Percentiles rank a stretch among this genome's conserved stretches.
Evolutionary conservation across 2,888 invertebrate species (phyloP).

Genomic region (Acleris emargana): DNA sequence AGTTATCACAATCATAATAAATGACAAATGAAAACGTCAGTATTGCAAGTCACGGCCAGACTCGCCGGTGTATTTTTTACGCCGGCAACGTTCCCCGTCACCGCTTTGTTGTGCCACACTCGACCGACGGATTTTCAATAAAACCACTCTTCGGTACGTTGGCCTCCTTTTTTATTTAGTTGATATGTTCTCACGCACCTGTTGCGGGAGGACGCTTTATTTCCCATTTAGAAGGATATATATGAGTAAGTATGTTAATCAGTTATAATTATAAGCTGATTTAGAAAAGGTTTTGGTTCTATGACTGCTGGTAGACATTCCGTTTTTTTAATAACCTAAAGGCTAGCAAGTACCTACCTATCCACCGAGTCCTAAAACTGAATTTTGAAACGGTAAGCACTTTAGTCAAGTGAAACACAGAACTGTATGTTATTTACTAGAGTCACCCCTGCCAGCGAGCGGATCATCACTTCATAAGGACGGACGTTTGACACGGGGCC

Average conservation of each 20-base stretch:
- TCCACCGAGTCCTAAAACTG: no score
- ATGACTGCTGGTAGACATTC: constrained; percentile 6
- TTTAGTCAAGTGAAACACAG: no score
- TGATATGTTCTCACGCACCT: constrained; percentile 77
- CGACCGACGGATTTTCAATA: constrained; percentile 73
- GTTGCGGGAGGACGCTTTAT: constrained; percentile 49
- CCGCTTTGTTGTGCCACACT: constrained; percentile 72
- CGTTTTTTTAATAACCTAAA: background rate
- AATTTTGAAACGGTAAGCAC: no score
- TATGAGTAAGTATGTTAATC: constrained; percentile 35
- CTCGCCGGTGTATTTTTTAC: constrained; percentile 62
- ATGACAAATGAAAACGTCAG: constrained; percentile 81
- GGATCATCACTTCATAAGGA: background rate
- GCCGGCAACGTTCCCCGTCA: constrained; percentile 66
- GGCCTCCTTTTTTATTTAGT: constrained; percentile 60
- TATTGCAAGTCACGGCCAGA: constrained; percentile 77
- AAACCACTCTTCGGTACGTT: constrained; percentile 71
- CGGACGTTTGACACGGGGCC: background rate
- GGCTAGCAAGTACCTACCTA: no score
- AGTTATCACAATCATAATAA: constrained; percentile 84
- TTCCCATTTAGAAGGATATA: constrained; percentile 44
- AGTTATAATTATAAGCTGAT: constrained; percentile 27
- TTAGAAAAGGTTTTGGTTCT: constrained; percentile 17
- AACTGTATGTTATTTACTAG: no score
- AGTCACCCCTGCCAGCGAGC: no score